A percentile compares a stretch with the other conserved stretches of the same genome.
Evolutionary conservation across 2,888 invertebrate genomes (phyloP).

Genomic region (Ophion costatus): DNA sequence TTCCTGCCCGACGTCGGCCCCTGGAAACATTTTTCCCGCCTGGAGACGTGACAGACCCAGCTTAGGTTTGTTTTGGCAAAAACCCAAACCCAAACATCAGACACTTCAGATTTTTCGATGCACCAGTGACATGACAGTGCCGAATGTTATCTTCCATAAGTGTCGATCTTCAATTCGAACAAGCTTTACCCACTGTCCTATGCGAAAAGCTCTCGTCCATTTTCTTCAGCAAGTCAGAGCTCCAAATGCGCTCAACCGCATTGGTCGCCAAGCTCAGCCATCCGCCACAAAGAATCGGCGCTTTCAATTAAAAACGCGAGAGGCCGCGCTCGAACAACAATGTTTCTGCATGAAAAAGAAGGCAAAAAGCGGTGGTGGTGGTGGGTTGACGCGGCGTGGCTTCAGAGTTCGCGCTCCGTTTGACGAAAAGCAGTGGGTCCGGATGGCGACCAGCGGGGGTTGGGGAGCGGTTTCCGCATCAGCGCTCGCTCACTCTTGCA

Average conservation of each 20-base stretch:
- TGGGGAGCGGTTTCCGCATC: conserved; percentile 58
- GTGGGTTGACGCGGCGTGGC: conserved; percentile 26
- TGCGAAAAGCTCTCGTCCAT: neutral
- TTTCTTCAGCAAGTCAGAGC: neutral
- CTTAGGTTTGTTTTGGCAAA: neutral
- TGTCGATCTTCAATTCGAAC: too few relatives aligned
- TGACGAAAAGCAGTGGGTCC: conserved; percentile 44
- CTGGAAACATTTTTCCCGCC: neutral
- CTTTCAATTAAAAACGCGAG: conserved; percentile 16
- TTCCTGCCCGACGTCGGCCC: neutral
- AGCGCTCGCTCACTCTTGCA: conserved; percentile 51
- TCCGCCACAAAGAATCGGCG: neutral
- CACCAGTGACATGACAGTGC: neutral
- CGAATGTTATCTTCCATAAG: too few relatives aligned
- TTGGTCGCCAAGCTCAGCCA: neutral
- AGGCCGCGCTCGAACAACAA: conserved; percentile 2
- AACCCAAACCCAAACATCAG: neutral
- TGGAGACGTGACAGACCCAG: neutral
- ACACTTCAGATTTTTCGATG: neutral
- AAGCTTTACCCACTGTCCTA: neutral
- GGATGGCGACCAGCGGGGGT: conserved; percentile 15
- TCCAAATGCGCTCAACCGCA: neutral
- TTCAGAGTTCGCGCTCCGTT: conserved; percentile 52
- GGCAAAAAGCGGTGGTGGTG: neutral
- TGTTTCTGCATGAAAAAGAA: conserved; percentile 11